These are phyloP conservation scores for Orgyia antiqua DNA, from an alignment of 2,888 invertebrate genomes.

Conservation along the genomic window DNA sequence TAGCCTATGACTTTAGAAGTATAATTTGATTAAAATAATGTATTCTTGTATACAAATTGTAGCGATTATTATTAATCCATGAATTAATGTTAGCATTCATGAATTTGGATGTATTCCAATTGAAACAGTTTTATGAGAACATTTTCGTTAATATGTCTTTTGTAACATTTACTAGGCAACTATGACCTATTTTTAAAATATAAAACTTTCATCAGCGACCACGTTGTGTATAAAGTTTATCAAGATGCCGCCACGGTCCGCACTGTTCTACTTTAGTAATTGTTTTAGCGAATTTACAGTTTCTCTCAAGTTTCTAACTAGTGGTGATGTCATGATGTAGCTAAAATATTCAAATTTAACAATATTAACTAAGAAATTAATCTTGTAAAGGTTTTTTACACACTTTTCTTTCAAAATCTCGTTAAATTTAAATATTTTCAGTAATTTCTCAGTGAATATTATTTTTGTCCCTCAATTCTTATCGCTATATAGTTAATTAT, in stretches of 20 bases:
- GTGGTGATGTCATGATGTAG: no score
- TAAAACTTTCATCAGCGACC: conserved; percentile 29
- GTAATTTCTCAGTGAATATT: no score
- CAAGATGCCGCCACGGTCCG: conserved; percentile 31
- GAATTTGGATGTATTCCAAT: conserved; percentile 70
- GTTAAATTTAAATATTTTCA: no score
- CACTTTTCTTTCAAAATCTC: no score
- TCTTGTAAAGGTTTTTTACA: no score
- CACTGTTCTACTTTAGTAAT: conserved; percentile 9
- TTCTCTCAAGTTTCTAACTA: no score
- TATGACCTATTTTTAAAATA: conserved; percentile 55
- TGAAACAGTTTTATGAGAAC: conserved; percentile 53
- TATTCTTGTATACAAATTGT: conserved; percentile 30
- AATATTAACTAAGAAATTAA: no score
- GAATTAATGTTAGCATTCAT: conserved; percentile 58
- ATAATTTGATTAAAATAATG: conserved; percentile 30
- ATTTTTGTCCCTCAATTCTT: no score
- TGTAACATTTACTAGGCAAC: conserved; percentile 52
- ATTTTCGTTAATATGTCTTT: conserved; percentile 67
- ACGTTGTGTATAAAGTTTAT: conserved; percentile 27
- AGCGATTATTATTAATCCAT: conserved; percentile 62
- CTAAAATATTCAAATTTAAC: no score
- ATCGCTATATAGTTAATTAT: no score
- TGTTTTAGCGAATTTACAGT: no score
- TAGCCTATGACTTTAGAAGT: no score